These are phyloP conservation scores for Lithobates sylvaticus DNA, from an alignment of 2,797 vertebrate species.

Conservation along the genomic window DNA sequence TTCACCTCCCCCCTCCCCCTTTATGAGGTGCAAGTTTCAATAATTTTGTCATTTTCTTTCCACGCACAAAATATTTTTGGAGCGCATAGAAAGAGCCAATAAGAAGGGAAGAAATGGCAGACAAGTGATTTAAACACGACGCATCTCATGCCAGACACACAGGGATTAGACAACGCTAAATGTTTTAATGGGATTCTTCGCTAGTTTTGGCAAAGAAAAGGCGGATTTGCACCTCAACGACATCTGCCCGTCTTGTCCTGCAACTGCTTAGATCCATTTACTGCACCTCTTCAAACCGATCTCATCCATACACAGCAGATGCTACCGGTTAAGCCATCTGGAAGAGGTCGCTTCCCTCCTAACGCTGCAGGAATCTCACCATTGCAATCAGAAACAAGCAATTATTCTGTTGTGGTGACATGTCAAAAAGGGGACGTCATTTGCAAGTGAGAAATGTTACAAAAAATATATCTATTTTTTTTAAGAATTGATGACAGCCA, in stretches of 20 bases:
- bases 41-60: not conserved
- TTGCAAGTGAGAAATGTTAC: too few species aligned
- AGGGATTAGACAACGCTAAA: slow-evolving; percentile 22
- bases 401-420: not conserved
- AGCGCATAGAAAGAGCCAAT: slow-evolving; percentile 11
- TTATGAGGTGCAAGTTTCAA: not conserved
- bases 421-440: not conserved
- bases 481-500: too few species aligned
- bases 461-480: too few species aligned
- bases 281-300: slow-evolving; percentile 18
- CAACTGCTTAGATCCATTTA: slow-evolving; percentile 49
- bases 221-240: not conserved
- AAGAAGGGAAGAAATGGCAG: slow-evolving; percentile 2
- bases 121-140: slow-evolving; percentile 2
- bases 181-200: slow-evolving; percentile 45
- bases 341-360: not conserved
- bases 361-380: not conserved
- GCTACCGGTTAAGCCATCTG: slow-evolving; percentile 41
- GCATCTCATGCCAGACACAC: slow-evolving; percentile 40
- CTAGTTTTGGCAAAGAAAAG: slow-evolving; percentile 39
- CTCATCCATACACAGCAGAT: slow-evolving; percentile 26
- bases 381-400: not conserved
- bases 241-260: slow-evolving; percentile 44
- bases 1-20: not conserved
- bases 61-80: not conserved